These are phyloP conservation scores for Gymnoscopelus microlampas DNA, from an alignment of 2,797 vertebrate genomes.

Conservation along the genomic window DNA sequence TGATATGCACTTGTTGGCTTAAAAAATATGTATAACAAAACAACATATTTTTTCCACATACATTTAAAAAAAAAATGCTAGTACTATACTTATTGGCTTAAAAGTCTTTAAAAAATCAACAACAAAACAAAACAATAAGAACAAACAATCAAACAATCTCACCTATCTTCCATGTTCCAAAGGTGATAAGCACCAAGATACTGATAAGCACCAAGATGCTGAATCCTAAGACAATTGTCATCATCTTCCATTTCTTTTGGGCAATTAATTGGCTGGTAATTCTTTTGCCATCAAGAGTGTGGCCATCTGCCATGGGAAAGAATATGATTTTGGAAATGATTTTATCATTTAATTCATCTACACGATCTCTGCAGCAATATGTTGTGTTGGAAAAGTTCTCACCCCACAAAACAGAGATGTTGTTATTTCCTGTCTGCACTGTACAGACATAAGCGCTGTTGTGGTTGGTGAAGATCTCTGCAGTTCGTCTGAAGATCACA, in stretches of 20 bases:
- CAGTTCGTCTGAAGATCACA: conserved; percentile 15
- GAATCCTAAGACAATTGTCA: too few species aligned
- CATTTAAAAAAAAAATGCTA: too few species aligned
- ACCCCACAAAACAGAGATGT: conserved; percentile 19
- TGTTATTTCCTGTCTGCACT: conserved; percentile 7
- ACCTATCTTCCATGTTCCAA: neutral
- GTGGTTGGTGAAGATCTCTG: conserved; percentile 2
- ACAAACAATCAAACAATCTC: neutral
- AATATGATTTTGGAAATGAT: neutral
- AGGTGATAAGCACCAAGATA: too few species aligned
- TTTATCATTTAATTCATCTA: neutral
- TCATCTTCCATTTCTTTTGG: too few species aligned
- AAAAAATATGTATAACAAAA: too few species aligned
- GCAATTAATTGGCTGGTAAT: neutral
- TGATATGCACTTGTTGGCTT: too few species aligned
- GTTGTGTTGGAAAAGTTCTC: neutral
- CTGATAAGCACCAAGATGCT: too few species aligned
- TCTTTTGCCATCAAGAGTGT: conserved; percentile 16
- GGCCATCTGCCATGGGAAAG: conserved; percentile 26
- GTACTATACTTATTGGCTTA: too few species aligned
- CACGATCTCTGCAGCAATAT: neutral
- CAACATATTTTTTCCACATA: too few species aligned
- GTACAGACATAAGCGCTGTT: conserved; percentile 6
- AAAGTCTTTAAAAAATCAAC: too few species aligned
- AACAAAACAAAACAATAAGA: neutral